Percentiles rank a stretch among this genome's conserved stretches.
Conservation (phyloP, 1,140 invertebrate species). For the Gonatopus flavifemur region DNA sequence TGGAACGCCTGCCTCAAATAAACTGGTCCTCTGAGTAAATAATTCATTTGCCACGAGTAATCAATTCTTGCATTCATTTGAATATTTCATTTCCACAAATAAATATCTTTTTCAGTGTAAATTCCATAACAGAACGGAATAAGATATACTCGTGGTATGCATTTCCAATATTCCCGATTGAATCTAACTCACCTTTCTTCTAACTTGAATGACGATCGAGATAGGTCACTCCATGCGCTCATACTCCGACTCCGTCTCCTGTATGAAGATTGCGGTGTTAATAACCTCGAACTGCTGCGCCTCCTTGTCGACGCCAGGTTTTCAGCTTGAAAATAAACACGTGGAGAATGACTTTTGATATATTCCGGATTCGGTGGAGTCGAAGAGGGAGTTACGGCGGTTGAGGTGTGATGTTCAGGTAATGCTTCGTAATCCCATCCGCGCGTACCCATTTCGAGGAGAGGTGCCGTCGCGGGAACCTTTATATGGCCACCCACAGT, state of each 20-base stretch:
- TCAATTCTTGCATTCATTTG: too few species aligned
- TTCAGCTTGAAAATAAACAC: slow-evolving; percentile 75
- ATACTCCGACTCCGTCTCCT: slow-evolving; percentile 70
- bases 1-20: too few species aligned
- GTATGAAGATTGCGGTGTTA: slow-evolving; percentile 48
- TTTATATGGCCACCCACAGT: too few species aligned
- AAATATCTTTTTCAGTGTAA: too few species aligned
- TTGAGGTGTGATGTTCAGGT: slow-evolving; percentile 51
- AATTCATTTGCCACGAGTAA: too few species aligned
- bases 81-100: too few species aligned
- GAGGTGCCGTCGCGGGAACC: slow-evolving; percentile 43
- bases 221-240: slow-evolving; percentile 83
- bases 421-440: slow-evolving; percentile 63
- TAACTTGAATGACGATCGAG: slow-evolving; percentile 75
- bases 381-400: slow-evolving; percentile 46
- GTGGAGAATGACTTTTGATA: slow-evolving; percentile 47
- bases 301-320: slow-evolving; percentile 62
- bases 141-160: too few species aligned
- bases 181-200: slow-evolving; percentile 74
- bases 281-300: slow-evolving; percentile 58
- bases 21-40: too few species aligned
- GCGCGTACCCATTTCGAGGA: slow-evolving; percentile 50
- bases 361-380: slow-evolving; percentile 42
- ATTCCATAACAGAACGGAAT: too few species aligned
- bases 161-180: too few species aligned